phyloP scores from a whole-genome alignment of 2,888 invertebrate genomes.

The Beris chalybata region DNA sequence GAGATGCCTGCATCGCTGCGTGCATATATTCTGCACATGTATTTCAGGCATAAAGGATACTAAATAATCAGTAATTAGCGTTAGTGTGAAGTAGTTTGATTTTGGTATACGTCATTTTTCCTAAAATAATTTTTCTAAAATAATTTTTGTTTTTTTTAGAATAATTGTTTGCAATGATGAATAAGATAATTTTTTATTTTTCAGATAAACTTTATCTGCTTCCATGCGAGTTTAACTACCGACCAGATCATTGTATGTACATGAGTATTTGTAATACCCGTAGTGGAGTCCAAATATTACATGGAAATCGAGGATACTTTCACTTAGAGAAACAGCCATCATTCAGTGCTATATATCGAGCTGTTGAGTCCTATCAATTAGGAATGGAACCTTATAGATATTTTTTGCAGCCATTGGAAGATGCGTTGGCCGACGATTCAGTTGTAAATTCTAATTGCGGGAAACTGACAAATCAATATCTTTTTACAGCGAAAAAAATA shows the following conservation, averaged over 20 bases:
- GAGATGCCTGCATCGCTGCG: too few species aligned
- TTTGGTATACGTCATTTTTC: too few species aligned
- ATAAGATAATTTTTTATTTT: slow-evolving; percentile 71
- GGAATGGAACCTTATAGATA: slow-evolving; percentile 66
- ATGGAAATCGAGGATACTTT: slow-evolving; percentile 86
- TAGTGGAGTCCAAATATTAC: slow-evolving; percentile 77
- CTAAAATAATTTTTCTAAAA: too few species aligned
- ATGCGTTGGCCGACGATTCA: slow-evolving; percentile 59
- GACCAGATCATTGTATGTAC: slow-evolving; percentile 96
- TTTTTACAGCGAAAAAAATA: slow-evolving; percentile 54
- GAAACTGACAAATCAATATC: slow-evolving; percentile 61
- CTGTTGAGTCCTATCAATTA: slow-evolving; percentile 62
- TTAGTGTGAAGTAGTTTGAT: too few species aligned
- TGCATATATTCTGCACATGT: too few species aligned
- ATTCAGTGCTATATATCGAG: slow-evolving; percentile 71
- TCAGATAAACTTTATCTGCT: slow-evolving; percentile 75
- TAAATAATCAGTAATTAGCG: too few species aligned
- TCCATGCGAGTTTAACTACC: slow-evolving; percentile 87
- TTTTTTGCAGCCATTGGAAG: slow-evolving; percentile 59
- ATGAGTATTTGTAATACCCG: slow-evolving; percentile 76
- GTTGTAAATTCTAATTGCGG: slow-evolving; percentile 67
- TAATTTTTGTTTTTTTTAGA: too few species aligned
- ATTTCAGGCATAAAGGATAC: too few species aligned
- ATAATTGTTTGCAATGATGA: too few species aligned
- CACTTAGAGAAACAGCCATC: slow-evolving; percentile 84